Evolutionary conservation across 1,140 invertebrate species (phyloP).

Genomic region (Trichogramma pretiosum): DNA sequence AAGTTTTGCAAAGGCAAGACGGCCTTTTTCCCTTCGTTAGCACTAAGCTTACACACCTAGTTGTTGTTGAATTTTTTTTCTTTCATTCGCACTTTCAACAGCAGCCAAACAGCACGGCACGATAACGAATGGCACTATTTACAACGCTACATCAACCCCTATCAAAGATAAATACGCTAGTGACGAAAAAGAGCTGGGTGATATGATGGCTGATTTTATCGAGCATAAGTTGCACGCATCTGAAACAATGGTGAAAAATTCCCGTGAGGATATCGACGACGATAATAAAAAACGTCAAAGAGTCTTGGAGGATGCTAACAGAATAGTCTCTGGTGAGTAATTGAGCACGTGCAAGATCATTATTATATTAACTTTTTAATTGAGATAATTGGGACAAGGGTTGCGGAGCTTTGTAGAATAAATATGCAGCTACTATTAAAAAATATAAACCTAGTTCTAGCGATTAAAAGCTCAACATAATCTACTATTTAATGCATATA

Average conservation of each 20-base stretch:
- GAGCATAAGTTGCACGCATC: constrained; percentile 37
- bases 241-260: constrained; percentile 39
- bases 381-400: constrained; percentile 29
- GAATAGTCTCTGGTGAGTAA: constrained; percentile 43
- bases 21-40: background rate
- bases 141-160: constrained; percentile 45
- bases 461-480: too few relatives aligned
- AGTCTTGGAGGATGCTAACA: constrained; percentile 40
- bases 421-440: too few relatives aligned
- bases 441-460: too few relatives aligned
- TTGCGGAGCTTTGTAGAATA: constrained; percentile 44
- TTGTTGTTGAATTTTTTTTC: constrained; percentile 22
- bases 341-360: constrained; percentile 18
- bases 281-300: constrained; percentile 39
- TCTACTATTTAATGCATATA: constrained; percentile 8
- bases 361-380: background rate
- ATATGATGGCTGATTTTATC: constrained; percentile 43
- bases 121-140: constrained; percentile 44
- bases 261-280: constrained; percentile 33
- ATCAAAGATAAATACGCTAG: constrained; percentile 45
- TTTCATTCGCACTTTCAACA: constrained; percentile 37
- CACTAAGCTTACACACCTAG: background rate
- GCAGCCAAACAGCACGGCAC: constrained; percentile 44
- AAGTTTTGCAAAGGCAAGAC: background rate
- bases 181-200: constrained; percentile 43